Percentiles rank a stretch among this genome's conserved stretches.
Evolutionary conservation across 1,140 invertebrate genomes (phyloP).

Genomic region (Panagrolaimus sp.): DNA sequence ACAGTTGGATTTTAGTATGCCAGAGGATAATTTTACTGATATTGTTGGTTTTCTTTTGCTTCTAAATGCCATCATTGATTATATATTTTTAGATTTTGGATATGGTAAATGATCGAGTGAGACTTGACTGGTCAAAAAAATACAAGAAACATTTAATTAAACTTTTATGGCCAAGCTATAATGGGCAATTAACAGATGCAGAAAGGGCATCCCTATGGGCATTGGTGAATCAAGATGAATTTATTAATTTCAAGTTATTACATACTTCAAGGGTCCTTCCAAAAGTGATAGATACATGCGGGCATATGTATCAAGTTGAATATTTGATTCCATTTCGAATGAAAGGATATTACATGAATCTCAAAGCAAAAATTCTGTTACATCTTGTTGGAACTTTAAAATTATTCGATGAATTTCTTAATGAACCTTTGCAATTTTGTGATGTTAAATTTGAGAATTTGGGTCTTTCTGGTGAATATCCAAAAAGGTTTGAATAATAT

Average conservation of each 20-base stretch:
- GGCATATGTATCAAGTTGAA: constrained; percentile 53
- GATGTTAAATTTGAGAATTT: constrained; percentile 59
- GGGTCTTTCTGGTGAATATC: constrained; percentile 57
- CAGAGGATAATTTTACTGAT: constrained; percentile 51
- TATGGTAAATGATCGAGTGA: constrained; percentile 54
- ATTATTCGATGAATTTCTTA: constrained; percentile 58
- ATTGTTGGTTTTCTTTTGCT: constrained; percentile 32
- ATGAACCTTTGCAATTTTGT: constrained; percentile 59
- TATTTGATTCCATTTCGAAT: constrained; percentile 55
- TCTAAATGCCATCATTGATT: constrained; percentile 16
- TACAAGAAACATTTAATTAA: constrained; percentile 50
- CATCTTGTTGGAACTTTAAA: constrained; percentile 60
- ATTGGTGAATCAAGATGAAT: constrained; percentile 55
- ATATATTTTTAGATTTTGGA: constrained; percentile 50
- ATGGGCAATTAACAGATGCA: constrained; percentile 32
- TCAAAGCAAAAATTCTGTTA: constrained; percentile 55
- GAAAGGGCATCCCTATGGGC: constrained; percentile 55
- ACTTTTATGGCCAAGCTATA: constrained; percentile 48
- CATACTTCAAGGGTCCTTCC: constrained; percentile 38
- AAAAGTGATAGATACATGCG: constrained; percentile 51
- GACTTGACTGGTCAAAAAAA: constrained; percentile 48
- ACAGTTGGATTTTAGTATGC: constrained; percentile 35
- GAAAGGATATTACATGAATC: constrained; percentile 52
- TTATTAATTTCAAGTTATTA: not conserved
- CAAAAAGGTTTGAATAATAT: no score